Conservation (phyloP, 2,797 vertebrate genomes). For the Anisognathus igniventris region DNA sequence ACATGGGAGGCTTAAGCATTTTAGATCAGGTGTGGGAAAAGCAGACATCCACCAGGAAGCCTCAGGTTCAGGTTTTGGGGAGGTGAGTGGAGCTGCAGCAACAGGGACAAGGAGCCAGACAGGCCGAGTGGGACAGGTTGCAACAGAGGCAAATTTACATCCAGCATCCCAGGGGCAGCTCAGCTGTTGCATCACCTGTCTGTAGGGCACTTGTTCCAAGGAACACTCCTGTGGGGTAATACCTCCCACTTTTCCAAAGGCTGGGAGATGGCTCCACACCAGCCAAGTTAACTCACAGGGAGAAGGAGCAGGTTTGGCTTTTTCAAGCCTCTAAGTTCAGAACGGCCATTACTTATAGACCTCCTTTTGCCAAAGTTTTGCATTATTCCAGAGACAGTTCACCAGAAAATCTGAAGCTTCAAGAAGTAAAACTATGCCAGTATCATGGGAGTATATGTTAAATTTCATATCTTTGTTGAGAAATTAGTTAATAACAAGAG, state of each 20-base stretch:
- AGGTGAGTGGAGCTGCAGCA: not conserved
- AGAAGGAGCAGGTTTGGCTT: not conserved
- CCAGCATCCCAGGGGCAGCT: not conserved
- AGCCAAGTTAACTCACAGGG: not conserved
- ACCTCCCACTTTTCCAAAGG: not conserved
- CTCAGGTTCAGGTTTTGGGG: not conserved
- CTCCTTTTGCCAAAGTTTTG: not conserved
- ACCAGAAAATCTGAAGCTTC: not conserved
- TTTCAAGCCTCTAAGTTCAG: not conserved
- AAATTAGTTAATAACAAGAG: not conserved
- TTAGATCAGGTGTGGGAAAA: not conserved
- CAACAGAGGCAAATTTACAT: conserved; percentile 11
- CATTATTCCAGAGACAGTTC: not conserved
- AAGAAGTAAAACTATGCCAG: not conserved
- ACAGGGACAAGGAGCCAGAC: not conserved
- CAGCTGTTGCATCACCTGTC: conserved; percentile 1
- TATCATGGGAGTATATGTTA: not conserved
- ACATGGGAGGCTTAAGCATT: not conserved
- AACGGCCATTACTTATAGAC: not conserved
- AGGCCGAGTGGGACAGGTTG: not conserved
- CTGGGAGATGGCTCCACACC: not conserved
- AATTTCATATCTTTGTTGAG: not conserved
- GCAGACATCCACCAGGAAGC: not conserved
- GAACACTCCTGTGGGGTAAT: not conserved
- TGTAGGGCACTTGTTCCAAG: not conserved